These are phyloP conservation scores for Corythornis cristatus DNA, from an alignment of 2,113 vertebrate genomes.

Conservation along the genomic window DNA sequence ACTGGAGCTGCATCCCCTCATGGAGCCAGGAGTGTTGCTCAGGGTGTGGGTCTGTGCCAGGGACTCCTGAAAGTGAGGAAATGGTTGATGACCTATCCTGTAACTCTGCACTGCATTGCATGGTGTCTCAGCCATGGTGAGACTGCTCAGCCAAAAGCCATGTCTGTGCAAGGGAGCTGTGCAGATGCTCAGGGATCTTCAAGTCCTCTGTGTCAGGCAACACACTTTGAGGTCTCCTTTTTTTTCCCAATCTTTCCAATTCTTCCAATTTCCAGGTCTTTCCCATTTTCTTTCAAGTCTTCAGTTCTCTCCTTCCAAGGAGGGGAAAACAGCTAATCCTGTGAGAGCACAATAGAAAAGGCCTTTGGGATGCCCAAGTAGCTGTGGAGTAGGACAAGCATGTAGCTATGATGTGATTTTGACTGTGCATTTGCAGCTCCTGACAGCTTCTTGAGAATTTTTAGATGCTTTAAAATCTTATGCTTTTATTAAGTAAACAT, in stretches of 20 bases:
- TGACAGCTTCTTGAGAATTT: background rate
- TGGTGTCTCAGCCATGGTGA: background rate
- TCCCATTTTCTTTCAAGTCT: background rate
- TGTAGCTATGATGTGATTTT: background rate
- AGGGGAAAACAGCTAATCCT: background rate
- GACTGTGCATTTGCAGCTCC: background rate
- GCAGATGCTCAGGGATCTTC: background rate
- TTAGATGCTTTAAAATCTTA: background rate
- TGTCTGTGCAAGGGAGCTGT: background rate
- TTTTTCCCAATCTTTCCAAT: background rate
- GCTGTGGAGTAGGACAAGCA: background rate
- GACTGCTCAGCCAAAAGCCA: background rate
- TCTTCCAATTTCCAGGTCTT: background rate
- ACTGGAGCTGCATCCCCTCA: background rate
- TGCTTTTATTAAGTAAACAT: background rate
- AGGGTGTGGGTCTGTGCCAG: background rate
- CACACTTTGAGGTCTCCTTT: background rate
- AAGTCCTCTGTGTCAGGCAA: background rate
- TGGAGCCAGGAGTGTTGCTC: background rate
- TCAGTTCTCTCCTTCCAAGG: background rate
- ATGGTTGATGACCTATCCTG: fast-evolving
- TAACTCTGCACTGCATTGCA: background rate
- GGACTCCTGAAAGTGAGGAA: background rate
- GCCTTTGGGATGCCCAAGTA: background rate
- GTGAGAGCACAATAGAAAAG: background rate